phyloP scores from a whole-genome alignment of 2,888 invertebrate species.

The Drosophila bunnanda region DNA sequence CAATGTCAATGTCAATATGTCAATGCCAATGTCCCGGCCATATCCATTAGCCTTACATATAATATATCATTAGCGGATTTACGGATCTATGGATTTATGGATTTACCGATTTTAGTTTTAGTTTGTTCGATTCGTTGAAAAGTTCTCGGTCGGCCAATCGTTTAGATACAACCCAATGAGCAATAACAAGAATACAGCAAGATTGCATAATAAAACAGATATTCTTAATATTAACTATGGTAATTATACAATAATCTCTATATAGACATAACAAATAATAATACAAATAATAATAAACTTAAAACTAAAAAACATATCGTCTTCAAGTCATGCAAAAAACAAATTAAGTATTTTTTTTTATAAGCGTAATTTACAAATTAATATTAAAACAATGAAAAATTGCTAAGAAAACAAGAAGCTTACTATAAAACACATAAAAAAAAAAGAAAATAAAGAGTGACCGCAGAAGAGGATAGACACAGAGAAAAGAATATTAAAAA shows the following conservation, averaged over 20 bases:
- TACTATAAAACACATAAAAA: conserved; percentile 52
- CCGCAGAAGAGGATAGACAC: background rate
- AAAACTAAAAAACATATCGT: conserved; percentile 72
- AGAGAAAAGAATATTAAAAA: background rate
- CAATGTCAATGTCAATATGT: conserved; percentile 19
- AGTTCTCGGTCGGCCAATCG: conserved; percentile 59
- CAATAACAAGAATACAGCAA: conserved; percentile 43
- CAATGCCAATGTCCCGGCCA: conserved; percentile 25
- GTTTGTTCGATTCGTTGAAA: conserved; percentile 57
- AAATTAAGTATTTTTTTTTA: conserved; percentile 59
- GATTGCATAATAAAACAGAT: conserved; percentile 46
- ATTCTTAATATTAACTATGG: conserved; percentile 48
- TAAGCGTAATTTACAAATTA: conserved; percentile 61
- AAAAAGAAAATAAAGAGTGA: conserved; percentile 22
- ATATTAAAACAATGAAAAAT: conserved; percentile 58
- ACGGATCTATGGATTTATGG: conserved; percentile 10
- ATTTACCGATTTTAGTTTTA: conserved; percentile 35
- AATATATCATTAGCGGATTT: conserved; percentile 44
- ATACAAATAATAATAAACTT: conserved; percentile 48
- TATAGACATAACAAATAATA: conserved; percentile 39
- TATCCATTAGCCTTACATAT: conserved; percentile 36
- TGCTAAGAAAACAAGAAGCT: conserved; percentile 56
- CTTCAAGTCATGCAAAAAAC: conserved; percentile 73
- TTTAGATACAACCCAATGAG: conserved; percentile 49
- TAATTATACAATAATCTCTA: conserved; percentile 45